A percentile compares a stretch with the other conserved stretches of the same genome.
phyloP scores from a whole-genome alignment of 2,888 invertebrate genomes.

The Chrysina gloriosa region DNA sequence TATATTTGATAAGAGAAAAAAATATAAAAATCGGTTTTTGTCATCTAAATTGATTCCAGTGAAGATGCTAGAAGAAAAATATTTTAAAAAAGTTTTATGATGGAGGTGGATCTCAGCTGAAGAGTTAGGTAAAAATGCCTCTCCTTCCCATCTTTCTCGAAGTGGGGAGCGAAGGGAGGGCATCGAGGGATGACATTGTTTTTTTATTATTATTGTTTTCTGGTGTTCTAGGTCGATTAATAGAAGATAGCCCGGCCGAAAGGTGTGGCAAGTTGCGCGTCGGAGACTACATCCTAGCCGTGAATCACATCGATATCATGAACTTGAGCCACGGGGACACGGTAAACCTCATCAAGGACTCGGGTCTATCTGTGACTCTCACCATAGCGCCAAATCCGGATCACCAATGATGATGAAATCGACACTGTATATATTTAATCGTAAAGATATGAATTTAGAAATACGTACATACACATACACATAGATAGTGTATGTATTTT shows the following conservation, averaged over 20 bases:
- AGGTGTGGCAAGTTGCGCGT: constrained; percentile 90
- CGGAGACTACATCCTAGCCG: constrained; percentile 95
- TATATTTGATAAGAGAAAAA: no score
- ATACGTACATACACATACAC: neutral
- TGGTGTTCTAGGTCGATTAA: constrained; percentile 81
- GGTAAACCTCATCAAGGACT: constrained; percentile 96
- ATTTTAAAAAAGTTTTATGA: no score
- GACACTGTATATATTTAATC: neutral
- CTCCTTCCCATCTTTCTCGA: no score
- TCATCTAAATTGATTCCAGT: no score
- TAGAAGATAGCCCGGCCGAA: constrained; percentile 96
- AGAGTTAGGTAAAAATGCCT: no score
- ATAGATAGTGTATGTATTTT: neutral
- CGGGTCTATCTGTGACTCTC: constrained; percentile 89
- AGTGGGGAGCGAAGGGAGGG: no score
- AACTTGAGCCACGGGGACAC: constrained; percentile 96
- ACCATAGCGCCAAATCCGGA: constrained; percentile 79
- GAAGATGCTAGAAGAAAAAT: no score
- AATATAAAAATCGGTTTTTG: no score
- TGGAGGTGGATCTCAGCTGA: no score
- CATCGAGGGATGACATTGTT: no score
- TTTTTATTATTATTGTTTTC: constrained; percentile 16
- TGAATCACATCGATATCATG: constrained; percentile 92
- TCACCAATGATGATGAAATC: constrained; percentile 55
- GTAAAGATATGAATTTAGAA: neutral